Base-by-base conservation (phyloP, 2,888 invertebrate genomes). In the Stratiomys singularior region DNA sequence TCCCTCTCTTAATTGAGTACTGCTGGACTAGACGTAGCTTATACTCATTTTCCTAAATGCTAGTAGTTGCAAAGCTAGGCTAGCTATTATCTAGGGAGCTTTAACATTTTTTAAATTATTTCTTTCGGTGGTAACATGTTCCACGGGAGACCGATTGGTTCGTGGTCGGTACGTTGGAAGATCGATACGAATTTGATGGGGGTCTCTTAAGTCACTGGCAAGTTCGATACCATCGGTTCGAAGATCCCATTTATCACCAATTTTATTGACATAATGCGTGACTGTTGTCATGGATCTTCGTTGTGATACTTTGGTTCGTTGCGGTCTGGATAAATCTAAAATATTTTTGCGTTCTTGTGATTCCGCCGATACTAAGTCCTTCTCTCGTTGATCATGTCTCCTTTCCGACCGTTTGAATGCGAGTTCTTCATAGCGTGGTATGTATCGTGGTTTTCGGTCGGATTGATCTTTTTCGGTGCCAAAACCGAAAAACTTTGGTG, bases 401-500 rank as follows among this genome's bases (percentile, higher is more conserved):
- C 64, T 47, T 58, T 69, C 30, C 0, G 77, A 60, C 25, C 67
- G 37, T 25, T 69, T 69, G 44, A 77, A 69, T 13, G 77, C 77
- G 11, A 77, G 82, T 81, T 86, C 83, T 80, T 88, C 88, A 79
- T 88, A 84, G 4, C 90, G 90, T 1, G 92, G 92, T 79, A 93
- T 92, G 82, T 92, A 92, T 72, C 91, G 89, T 0, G 91, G 90
- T 87, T 89, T 58, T 88, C 87, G 9, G 86, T 82, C 80, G 0
- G 83, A 81, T 1, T 81, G 82, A 1, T 84, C 83, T 81, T 84
- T 83, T 80, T 89, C 89, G 21, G 88, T 85, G 2, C 89, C 89
- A 81, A 91, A 90, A 81, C 91, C 89, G 11, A 91, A 91, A 79
- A 94, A 90, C 78, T 91, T 91, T 0, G 94, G 94, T 0, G 94